Percentiles rank a stretch among this genome's conserved stretches.
Evolutionary conservation across 2,888 invertebrate genomes (phyloP).

Genomic region (Philaethria dido): DNA sequence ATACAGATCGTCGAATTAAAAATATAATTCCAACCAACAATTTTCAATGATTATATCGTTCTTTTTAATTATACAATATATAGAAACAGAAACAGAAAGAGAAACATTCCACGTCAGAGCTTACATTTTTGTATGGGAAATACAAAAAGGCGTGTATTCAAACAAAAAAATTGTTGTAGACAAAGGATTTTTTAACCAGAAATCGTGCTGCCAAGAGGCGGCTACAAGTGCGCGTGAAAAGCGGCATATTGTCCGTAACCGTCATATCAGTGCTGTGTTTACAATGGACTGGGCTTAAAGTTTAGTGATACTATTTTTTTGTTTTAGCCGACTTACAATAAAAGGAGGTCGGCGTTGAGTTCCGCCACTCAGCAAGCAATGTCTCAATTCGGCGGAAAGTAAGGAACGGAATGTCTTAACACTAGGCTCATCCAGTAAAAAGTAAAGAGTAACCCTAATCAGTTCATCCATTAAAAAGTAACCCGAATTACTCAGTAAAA

Average conservation of each 20-base stretch:
- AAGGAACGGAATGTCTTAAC: no score
- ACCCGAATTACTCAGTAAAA: no score
- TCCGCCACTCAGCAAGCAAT: no score
- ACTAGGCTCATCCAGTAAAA: no score
- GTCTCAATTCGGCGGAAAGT: no score
- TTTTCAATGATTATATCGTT: slow-evolving; percentile 27
- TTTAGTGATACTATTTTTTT: not conserved
- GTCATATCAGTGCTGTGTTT: slow-evolving; percentile 39
- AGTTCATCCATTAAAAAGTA: no score
- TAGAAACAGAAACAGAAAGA: no score
- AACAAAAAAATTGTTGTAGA: slow-evolving; percentile 42
- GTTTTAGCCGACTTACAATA: no score
- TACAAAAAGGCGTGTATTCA: slow-evolving; percentile 40
- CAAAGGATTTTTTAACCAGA: slow-evolving; percentile 43
- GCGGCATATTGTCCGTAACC: slow-evolving; percentile 43
- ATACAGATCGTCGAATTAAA: slow-evolving; percentile 24
- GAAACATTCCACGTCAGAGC: slow-evolving; percentile 35
- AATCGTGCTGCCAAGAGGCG: slow-evolving; percentile 45
- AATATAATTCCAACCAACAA: slow-evolving; percentile 23
- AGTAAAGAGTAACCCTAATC: no score
- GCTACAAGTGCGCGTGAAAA: slow-evolving; percentile 44
- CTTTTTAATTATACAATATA: slow-evolving; percentile 41
- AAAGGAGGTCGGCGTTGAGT: no score
- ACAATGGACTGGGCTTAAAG: not conserved
- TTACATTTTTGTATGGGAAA: slow-evolving; percentile 38